Evolutionary conservation across 2,797 vertebrate species (phyloP).

Genomic region (Psittacula echo): DNA sequence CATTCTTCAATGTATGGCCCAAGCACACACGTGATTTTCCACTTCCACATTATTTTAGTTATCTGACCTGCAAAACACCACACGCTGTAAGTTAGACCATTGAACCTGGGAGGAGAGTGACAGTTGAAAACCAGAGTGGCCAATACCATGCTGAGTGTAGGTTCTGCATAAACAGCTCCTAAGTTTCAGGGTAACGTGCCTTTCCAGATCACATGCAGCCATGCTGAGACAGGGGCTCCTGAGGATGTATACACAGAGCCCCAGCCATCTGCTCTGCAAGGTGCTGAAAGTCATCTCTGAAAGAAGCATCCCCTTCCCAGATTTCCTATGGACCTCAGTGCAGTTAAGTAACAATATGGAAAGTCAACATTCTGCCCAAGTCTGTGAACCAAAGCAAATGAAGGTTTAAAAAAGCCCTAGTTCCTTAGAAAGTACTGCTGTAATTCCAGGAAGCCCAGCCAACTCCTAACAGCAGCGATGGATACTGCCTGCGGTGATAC

Average conservation of each 20-base stretch:
- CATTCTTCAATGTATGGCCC: background rate
- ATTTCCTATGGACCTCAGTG: background rate
- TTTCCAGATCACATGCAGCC: background rate
- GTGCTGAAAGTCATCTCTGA: background rate
- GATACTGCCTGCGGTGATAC: conserved; percentile 36
- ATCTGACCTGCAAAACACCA: conserved; percentile 21
- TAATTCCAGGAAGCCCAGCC: conserved; percentile 8
- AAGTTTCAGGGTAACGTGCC: background rate
- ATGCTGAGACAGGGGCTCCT: background rate
- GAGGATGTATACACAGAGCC: background rate
- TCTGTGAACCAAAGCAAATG: background rate
- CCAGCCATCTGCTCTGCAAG: background rate
- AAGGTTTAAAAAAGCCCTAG: background rate
- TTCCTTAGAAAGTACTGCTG: conserved; percentile 33
- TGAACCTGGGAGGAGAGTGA: background rate
- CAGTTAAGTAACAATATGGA: background rate
- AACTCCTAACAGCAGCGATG: background rate
- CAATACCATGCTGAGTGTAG: background rate
- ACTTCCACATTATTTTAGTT: conserved; percentile 19
- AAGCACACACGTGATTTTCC: background rate
- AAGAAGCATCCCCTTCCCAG: background rate
- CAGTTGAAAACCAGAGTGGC: background rate
- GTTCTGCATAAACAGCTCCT: background rate
- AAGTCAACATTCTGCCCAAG: conserved; percentile 9
- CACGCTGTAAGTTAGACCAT: background rate